A percentile compares a stretch with the other conserved stretches of the same genome.
phyloP scores from a whole-genome alignment of 2,113 vertebrate genomes.

The Oriolus oriolus region DNA sequence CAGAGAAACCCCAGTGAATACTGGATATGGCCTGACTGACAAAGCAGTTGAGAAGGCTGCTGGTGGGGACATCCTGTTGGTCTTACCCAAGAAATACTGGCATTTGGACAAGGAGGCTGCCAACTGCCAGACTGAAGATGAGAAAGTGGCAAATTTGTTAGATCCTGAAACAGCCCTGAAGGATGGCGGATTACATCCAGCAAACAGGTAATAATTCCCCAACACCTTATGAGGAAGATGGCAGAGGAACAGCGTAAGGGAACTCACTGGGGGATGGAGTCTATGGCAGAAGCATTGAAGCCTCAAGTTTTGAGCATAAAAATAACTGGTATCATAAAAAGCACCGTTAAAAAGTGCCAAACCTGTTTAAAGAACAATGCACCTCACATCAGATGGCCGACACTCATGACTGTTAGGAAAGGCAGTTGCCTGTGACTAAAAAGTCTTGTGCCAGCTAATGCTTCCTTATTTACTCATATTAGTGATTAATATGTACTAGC shows the following conservation, averaged over 20 bases:
- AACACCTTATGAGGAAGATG: accelerated
- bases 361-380: neutral
- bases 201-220: neutral
- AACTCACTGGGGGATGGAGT: neutral
- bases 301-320: accelerated
- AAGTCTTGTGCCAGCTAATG: neutral
- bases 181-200: neutral
- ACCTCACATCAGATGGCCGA: accelerated
- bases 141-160: too few relatives aligned
- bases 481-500: neutral
- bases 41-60: neutral
- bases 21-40: neutral
- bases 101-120: neutral
- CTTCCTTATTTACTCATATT: neutral
- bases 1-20: neutral
- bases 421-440: too few relatives aligned
- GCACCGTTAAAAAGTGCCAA: neutral
- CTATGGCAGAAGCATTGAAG: neutral
- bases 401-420: neutral
- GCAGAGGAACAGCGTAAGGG: accelerated
- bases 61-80: neutral
- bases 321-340: neutral
- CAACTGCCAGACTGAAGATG: too few relatives aligned
- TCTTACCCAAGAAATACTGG: neutral
- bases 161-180: neutral